Evolutionary conservation across 2,113 vertebrate species (phyloP), one percentile per base, ranked within the genome.

Genomic region (Platanista minor): DNA sequence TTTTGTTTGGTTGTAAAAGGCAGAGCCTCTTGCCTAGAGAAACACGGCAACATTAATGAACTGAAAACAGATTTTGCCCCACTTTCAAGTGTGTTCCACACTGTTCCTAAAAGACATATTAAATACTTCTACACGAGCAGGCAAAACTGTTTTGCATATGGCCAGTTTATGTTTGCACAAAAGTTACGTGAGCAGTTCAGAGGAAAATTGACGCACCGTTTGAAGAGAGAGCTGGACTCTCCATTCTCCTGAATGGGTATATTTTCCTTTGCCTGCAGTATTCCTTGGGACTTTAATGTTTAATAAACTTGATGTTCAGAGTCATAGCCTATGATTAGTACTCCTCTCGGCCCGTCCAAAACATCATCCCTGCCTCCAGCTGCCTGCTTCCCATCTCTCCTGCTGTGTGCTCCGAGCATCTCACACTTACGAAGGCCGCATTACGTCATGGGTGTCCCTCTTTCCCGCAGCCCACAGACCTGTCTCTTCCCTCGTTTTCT

Each of bases 1-100:
- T 90, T 98, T 97, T 97, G 97, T 97, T 98, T 97, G 91, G 80
- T 97, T 96, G 89, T 97, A 96, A 97, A 97, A 93, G 93, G 80
- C 83, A 95, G 71, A 89, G 31, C 31, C n/a, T 94, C 49, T 94
- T 93, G 92, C 89, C 83, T 59, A 67, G 71, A 52, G 81, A 88
- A 91, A 64, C 89, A 93, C 0, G 9, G 96, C 90, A 89, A 72
- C 91, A 69, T 95, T 97, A 97, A 93, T 97, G 89, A 97, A 98
- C 96, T 97, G 95, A 96, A 98, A 97, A 95, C 95, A 97, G 89
- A 98, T 97, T 94, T 97, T 94, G 87, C 95, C 92, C 8, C 81
- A 92, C 89, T 96, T 97, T 93, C 95, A 98, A 93, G 77, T 74
- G 36, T 96, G 84, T 94, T 54, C 86, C 36, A 84, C 31, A 67